Evolutionary conservation across 2,113 vertebrate genomes (phyloP), one percentile per base, ranked within the genome.

Genomic region (Ploceus nigricollis): DNA sequence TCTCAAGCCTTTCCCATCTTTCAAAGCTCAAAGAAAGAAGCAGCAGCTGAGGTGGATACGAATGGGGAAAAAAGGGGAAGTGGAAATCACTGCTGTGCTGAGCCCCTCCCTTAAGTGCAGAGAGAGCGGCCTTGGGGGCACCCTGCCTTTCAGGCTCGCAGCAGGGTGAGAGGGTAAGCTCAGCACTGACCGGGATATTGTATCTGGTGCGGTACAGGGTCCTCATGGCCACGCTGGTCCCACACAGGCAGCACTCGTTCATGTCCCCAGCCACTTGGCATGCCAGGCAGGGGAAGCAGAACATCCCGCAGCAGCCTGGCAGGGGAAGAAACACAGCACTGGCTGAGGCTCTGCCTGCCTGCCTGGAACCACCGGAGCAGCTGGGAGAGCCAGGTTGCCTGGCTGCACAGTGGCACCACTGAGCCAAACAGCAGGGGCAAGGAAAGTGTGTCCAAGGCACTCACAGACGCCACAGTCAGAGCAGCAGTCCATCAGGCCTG

Each of bases 141-240:
- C 11, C n/a, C 56, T 0, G 0, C 8, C 23, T 23, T 56, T 28
- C 12, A 22, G 45, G 30, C 45, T 17, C 0, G 0, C n/a, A 79
- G 54, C 7, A 25, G 0, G 6, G 40, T 0, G 28, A 45, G 13
- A 19, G 18, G 37, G 7, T 1, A 1, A 18, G 28, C 58, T 19
- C 69, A 33, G 39, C 79, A 97, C 97, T 97, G 40, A 99, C 99
- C 3, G 93, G 92, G 87, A 99, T 99, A 96, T 98, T 98, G 54
- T 99, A 99, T 96, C 80, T 98, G 95, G 98, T 99, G 93, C 99
- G 97, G 97, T 99, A 99, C 84, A 99, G 96, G 22, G 98, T 98
- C 91, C 98, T 98, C 83, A 99, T 98, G 17, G 98, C 44, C 73
- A 98, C 93, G 1, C 12, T 90, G 30, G 87, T 3, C 3, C 98